Percentiles rank a stretch among this genome's conserved stretches.
phyloP scores from a whole-genome alignment of 1,140 invertebrate genomes.

The Thaumetopoea pityocampa region DNA sequence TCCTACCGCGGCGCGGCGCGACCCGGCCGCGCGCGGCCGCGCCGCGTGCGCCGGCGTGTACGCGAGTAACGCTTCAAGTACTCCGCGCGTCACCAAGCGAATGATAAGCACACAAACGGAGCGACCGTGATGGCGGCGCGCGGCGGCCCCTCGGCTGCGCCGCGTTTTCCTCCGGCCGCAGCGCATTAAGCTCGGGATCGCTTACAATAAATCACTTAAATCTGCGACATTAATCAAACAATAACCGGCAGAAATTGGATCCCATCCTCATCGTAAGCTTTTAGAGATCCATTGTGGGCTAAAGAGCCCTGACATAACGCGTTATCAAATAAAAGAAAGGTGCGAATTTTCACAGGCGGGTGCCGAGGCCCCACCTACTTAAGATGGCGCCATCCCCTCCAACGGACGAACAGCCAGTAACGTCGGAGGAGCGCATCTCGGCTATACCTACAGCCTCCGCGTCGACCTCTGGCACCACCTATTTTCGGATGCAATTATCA shows the following conservation, averaged over 20 bases:
- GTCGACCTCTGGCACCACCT: slow-evolving; percentile 50
- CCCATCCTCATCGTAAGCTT: slow-evolving; percentile 65
- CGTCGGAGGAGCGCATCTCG: slow-evolving; percentile 42
- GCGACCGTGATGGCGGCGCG: too few species aligned
- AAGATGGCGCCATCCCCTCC: slow-evolving; percentile 70
- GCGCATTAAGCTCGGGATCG: slow-evolving; percentile 21
- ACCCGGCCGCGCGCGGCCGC: too few species aligned
- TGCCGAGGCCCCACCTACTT: slow-evolving; percentile 58
- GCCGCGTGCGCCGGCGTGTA: too few species aligned
- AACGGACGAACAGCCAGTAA: slow-evolving; percentile 50
- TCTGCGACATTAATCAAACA: slow-evolving; percentile 61
- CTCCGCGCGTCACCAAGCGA: too few species aligned
- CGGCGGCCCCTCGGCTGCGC: too few species aligned
- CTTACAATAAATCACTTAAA: slow-evolving; percentile 51
- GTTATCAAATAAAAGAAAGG: slow-evolving; percentile 75
- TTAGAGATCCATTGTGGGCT: slow-evolving; percentile 67
- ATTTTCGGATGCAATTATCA: slow-evolving; percentile 72
- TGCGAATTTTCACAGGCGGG: slow-evolving; percentile 72
- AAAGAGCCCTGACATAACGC: slow-evolving; percentile 69
- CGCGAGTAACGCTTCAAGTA: too few species aligned
- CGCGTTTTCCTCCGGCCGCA: slow-evolving; percentile 13
- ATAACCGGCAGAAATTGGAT: slow-evolving; percentile 53
- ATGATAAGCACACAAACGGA: too few species aligned
- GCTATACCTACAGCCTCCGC: slow-evolving; percentile 57
- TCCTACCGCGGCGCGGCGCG: too few species aligned